These are phyloP conservation scores for Xestia sexstrigata DNA, from an alignment of 2,888 invertebrate species.

Conservation along the genomic window DNA sequence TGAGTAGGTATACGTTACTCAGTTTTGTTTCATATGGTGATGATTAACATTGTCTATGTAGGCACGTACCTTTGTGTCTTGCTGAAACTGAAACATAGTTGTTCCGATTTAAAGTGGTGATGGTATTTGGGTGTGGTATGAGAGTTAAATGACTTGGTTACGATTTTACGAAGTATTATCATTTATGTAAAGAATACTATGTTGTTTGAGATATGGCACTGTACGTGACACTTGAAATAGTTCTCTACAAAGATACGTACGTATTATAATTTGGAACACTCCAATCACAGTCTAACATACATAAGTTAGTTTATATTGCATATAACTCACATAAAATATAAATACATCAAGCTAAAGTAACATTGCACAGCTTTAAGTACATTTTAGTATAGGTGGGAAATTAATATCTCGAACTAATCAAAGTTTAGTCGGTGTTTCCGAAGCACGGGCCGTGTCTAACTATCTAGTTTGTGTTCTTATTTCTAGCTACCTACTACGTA, in stretches of 20 bases:
- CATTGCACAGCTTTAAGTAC: slow-evolving; percentile 73
- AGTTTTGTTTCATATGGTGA: not conserved
- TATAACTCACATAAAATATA: slow-evolving; percentile 30
- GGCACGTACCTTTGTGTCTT: not conserved
- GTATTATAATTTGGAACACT: not conserved
- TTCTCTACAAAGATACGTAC: not conserved
- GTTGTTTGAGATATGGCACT: not conserved
- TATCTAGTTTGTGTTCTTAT: slow-evolving; percentile 61
- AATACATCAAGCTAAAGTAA: slow-evolving; percentile 45
- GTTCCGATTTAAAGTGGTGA: not conserved
- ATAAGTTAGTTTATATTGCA: not conserved
- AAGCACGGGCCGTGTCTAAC: slow-evolving; percentile 60
- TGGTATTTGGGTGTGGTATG: not conserved
- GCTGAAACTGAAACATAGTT: not conserved
- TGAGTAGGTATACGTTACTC: slow-evolving; percentile 18
- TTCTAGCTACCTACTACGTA: slow-evolving; percentile 60
- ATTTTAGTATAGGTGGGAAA: slow-evolving; percentile 79
- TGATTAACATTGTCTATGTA: not conserved
- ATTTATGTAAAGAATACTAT: not conserved
- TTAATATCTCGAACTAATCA: slow-evolving; percentile 85
- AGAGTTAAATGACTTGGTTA: not conserved
- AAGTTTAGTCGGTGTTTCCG: slow-evolving; percentile 79
- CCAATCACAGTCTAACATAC: not conserved
- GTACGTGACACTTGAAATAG: not conserved
- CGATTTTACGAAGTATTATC: not conserved